These are phyloP conservation scores for Gymnorhina tibicen DNA, from an alignment of 2,113 vertebrate genomes.

Conservation along the genomic window DNA sequence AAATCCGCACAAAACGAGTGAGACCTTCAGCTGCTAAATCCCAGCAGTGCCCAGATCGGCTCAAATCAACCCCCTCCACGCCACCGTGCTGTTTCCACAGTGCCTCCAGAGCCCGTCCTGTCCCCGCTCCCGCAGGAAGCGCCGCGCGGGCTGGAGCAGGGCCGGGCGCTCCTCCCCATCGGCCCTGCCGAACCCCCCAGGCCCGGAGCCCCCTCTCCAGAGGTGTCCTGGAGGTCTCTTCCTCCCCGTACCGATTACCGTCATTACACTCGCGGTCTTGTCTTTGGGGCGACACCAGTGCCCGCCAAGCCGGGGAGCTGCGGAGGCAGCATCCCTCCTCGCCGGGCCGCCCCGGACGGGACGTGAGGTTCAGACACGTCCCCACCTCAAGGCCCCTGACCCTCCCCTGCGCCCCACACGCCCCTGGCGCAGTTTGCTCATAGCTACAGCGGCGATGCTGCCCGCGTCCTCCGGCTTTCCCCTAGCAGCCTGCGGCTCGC, in stretches of 20 bases:
- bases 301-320: neutral
- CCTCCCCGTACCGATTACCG: neutral
- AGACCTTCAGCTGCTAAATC: neutral
- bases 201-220: neutral
- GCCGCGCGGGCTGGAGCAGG: neutral
- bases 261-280: neutral
- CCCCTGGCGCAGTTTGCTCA: neutral
- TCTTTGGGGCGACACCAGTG: neutral
- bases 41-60: neutral
- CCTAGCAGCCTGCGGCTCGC: neutral
- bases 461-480: neutral
- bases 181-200: neutral
- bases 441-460: neutral
- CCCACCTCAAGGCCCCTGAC: neutral
- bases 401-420: neutral
- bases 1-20: neutral
- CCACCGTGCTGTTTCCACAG: neutral
- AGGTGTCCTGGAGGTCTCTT: neutral
- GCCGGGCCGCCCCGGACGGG: neutral
- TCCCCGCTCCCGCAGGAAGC: neutral
- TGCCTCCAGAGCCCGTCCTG: rapidly evolving
- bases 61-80: rapidly evolving
- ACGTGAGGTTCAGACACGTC: neutral
- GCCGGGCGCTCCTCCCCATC: neutral
- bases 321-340: neutral